These are phyloP conservation scores for Sebastes diaconus DNA, from an alignment of 2,797 vertebrate genomes.

Conservation along the genomic window DNA sequence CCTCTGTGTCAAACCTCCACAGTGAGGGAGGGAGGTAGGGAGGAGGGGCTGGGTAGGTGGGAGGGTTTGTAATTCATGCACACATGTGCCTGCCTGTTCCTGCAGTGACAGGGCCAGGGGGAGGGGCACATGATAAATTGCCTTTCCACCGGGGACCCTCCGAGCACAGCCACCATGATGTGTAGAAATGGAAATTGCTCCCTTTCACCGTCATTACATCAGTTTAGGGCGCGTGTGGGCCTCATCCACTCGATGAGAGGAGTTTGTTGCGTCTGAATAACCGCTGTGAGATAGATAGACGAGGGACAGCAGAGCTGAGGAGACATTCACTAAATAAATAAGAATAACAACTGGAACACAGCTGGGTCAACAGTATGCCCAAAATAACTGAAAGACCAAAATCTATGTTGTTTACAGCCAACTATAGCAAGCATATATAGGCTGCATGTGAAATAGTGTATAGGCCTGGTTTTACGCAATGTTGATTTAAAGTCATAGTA, in stretches of 20 bases:
- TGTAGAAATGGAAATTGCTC: constrained; percentile 87
- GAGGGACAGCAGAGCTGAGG: constrained; percentile 20
- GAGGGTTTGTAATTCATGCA: constrained; percentile 83
- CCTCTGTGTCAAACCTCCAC: constrained; percentile 75
- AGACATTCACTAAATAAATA: constrained; percentile 23
- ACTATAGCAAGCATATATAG: not conserved
- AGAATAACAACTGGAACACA: constrained; percentile 24
- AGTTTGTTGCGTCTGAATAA: constrained; percentile 57
- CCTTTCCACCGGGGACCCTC: constrained; percentile 86
- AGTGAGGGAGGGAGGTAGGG: constrained; percentile 26
- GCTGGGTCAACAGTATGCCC: constrained; percentile 41
- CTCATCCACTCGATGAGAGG: constrained; percentile 55
- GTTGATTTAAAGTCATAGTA: not conserved
- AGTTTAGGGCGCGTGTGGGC: constrained; percentile 85
- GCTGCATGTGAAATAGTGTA: not conserved
- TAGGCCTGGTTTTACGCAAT: not conserved
- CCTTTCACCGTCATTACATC: constrained; percentile 88
- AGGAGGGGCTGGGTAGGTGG: constrained; percentile 51
- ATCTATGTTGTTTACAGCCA: not conserved
- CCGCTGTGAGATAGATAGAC: constrained; percentile 54
- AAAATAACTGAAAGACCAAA: not conserved
- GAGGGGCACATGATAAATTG: constrained; percentile 88
- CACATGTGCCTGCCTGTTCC: constrained; percentile 86
- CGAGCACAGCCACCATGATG: constrained; percentile 85
- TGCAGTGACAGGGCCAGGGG: constrained; percentile 84